Evolutionary conservation across 1,140 invertebrate species (phyloP), one percentile per base, ranked within the genome.

Genomic region (Aradophagus sp.): DNA sequence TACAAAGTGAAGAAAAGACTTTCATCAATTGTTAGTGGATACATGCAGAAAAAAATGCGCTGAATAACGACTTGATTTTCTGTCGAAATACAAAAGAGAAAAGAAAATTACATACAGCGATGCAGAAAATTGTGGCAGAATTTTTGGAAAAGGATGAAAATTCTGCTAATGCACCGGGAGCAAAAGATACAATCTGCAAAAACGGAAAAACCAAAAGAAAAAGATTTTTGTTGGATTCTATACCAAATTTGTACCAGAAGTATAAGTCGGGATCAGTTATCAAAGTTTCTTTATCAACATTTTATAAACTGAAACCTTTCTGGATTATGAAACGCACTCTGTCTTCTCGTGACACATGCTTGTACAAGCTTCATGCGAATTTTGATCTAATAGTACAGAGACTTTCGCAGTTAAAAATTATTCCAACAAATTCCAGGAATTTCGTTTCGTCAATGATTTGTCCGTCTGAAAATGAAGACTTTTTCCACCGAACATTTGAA

Each of bases 161-260:
- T 38, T 72, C 58, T 11, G 19, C 45, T 14, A 31, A 47, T 20
- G 48, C 36, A 53, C 74, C 77, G 8, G 74, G 75, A 27, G 59
- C 74, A 62, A 74, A 63, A 29, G 74, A 78, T 45, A 42, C 19
- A 13, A 65, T 80, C 27, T 63, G 65, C 19, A 74, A 45, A 44
- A 71, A 73, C n/a, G 70, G 75, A 23, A 35, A 50, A 34, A 66
- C 56, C 12, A 69, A 67, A 5, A 45, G 70, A 55, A 77, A 77
- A 59, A 26, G 67, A 16, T 65, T 45, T 55, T 72, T 80, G 34
- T 34, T 35, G 16, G 63, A 73, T 38, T 63, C 61, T 10, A 2
- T 79, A 13, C 50, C 69, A 13, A 65, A 73, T 52, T 71, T 80
- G 27, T 65, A 76, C 41, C 32, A 29, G 48, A 74, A 69, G 23